A percentile compares a stretch with the other conserved stretches of the same genome.
These are phyloP conservation scores for Mixornis gularis DNA, from an alignment of 2,113 vertebrate genomes.

Conservation along the genomic window DNA sequence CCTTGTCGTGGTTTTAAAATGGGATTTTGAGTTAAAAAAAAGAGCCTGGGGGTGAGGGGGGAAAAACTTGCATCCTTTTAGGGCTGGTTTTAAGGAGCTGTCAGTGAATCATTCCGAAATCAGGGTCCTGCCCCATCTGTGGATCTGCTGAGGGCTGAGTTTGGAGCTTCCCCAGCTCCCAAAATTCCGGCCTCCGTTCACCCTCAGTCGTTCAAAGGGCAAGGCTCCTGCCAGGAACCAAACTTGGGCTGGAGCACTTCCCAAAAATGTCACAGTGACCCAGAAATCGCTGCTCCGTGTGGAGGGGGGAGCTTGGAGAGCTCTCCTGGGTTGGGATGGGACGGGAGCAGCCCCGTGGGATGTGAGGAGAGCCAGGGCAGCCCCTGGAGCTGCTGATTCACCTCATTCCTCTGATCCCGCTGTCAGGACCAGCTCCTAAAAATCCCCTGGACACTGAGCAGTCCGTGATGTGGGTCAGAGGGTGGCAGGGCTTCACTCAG, in stretches of 20 bases:
- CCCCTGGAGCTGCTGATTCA: neutral
- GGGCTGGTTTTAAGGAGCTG: neutral
- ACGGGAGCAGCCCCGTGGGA: neutral
- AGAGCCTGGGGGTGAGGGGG: accelerated
- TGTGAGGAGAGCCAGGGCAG: neutral
- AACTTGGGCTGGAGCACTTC: neutral
- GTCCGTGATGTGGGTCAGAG: neutral
- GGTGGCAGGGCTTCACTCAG: neutral
- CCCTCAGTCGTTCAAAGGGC: neutral
- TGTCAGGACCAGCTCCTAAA: neutral
- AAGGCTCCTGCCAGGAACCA: neutral
- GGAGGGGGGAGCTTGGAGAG: neutral
- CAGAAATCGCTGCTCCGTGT: neutral
- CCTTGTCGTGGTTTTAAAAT: neutral
- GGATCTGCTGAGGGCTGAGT: neutral
- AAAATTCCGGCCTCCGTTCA: neutral
- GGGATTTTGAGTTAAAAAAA: neutral
- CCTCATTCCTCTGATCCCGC: neutral
- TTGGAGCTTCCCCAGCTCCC: neutral
- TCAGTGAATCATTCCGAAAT: neutral
- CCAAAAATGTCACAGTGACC: slow-evolving; percentile 27
- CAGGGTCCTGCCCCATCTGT: neutral
- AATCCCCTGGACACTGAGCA: neutral
- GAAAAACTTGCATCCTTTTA: neutral
- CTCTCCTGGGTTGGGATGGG: neutral